Base-by-base conservation (phyloP, 1,140 invertebrate species). In the Vanessa atalanta region DNA sequence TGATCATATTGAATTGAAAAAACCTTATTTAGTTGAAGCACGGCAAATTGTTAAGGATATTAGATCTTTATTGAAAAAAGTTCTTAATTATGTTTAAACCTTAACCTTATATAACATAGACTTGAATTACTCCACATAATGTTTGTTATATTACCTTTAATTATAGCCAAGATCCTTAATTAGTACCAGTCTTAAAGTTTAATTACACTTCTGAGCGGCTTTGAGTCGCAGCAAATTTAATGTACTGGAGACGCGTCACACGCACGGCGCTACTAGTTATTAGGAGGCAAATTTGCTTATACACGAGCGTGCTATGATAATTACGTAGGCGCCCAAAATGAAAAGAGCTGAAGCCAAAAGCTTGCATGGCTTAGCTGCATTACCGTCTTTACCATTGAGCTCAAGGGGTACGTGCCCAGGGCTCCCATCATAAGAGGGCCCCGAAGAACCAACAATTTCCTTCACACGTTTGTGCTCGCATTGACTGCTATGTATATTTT, bases 221-320 rank as follows among this genome's bases (percentile, higher is more conserved):
- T 53, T 20, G 15, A 53, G 51, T 53, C 4, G 0, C 51, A 53
- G n/a, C n/a, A 20, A 43, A 43, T 20, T 53, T 53, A 20, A 53
- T 53, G 51, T 53, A 53, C n/a, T 53, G 51, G 51, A 53, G 51
- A 20, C 51, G 51, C 51, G 51, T 16, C 51, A 53, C n/a, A 53
- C 51, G 51, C 51, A 53, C 6, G 16, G 3, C 37, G 37, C 9
- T 11, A 5, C 16, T n/a, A 53, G 51, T 53, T 53, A 53, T 53
- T 53, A 53, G 51, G 1, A 53, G n/a, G 51, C n/a, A 53, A 53
- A 53, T 53, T 20, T 53, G 51, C 51, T 53, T 53, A 16, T n/a
- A 16, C n/a, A n/a, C 16, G 51, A 53, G n/a, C 7, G 0, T 53
- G 16, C 16, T 16, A 20, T 53, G 15, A 53, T 53, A 53, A 53